Percentiles rank a stretch among this genome's conserved stretches.
These are phyloP conservation scores for Tethea ocularis DNA, from an alignment of 2,888 invertebrate species.

Conservation along the genomic window DNA sequence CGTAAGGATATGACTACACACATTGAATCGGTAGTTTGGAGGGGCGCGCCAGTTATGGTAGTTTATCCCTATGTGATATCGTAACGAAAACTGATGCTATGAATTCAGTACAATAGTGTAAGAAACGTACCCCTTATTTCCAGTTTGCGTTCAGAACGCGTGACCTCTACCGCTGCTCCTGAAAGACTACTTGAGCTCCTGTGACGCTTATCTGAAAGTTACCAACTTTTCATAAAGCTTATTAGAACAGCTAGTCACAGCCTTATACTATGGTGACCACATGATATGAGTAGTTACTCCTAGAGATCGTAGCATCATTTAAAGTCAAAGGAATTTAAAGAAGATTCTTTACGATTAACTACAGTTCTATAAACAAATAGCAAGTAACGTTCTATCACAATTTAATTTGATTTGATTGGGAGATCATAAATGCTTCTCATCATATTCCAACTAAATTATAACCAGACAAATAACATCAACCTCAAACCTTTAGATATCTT, in stretches of 20 bases:
- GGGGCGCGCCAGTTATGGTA: too few relatives aligned
- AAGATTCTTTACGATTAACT: too few relatives aligned
- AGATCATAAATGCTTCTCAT: neutral
- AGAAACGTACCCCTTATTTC: constrained; percentile 55
- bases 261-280: too few relatives aligned
- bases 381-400: neutral
- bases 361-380: neutral
- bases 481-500: constrained; percentile 67
- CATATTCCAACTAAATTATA: neutral
- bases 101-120: too few relatives aligned
- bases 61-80: too few relatives aligned
- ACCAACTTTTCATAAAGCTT: neutral
- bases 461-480: neutral
- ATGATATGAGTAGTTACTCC: neutral
- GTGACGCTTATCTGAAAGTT: constrained; percentile 71
- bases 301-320: neutral
- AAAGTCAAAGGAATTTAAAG: too few relatives aligned
- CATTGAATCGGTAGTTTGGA: too few relatives aligned
- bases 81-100: too few relatives aligned
- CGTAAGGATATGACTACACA: too few relatives aligned
- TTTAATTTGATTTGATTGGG: neutral
- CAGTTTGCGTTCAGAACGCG: constrained; percentile 71
- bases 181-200: constrained; percentile 74
- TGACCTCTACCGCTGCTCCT: constrained; percentile 59
- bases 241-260: neutral